phyloP scores from a whole-genome alignment of 2,113 vertebrate genomes.

The Tamias sibiricus region DNA sequence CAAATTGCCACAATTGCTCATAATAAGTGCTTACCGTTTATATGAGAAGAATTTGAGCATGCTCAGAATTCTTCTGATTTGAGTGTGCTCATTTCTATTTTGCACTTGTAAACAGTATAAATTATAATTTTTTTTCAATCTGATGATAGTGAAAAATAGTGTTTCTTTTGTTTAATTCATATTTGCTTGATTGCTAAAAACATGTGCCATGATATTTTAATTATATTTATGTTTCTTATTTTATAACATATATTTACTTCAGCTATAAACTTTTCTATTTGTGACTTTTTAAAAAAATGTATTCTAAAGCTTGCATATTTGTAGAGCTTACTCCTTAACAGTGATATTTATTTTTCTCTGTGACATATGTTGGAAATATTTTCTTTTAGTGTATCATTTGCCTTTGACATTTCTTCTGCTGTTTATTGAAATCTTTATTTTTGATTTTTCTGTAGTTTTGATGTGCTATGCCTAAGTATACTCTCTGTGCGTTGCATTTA shows the following conservation, averaged over 20 bases:
- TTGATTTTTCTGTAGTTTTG: not conserved
- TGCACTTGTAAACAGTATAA: not conserved
- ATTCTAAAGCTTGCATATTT: not conserved
- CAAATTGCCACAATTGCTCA: not conserved
- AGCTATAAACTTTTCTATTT: not conserved
- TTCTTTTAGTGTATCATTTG: not conserved
- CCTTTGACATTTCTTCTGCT: not conserved
- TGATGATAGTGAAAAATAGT: not conserved
- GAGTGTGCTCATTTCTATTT: not conserved
- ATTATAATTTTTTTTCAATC: not conserved
- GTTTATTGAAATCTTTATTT: not conserved
- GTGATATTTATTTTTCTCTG: conserved; percentile 16
- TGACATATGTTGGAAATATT: not conserved
- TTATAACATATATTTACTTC: conserved; percentile 12
- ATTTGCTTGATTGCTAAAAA: conserved; percentile 2
- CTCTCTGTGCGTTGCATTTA: not conserved
- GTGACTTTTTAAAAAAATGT: not conserved
- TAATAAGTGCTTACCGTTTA: not conserved
- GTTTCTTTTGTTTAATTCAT: not conserved
- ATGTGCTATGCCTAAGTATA: not conserved
- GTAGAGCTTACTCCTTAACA: not conserved
- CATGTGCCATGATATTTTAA: not conserved
- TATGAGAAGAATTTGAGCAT: not conserved
- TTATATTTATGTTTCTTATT: not conserved
- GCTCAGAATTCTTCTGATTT: not conserved